Evolutionary conservation across 2,888 invertebrate species (phyloP).

Genomic region (Dasypogon diadema): DNA sequence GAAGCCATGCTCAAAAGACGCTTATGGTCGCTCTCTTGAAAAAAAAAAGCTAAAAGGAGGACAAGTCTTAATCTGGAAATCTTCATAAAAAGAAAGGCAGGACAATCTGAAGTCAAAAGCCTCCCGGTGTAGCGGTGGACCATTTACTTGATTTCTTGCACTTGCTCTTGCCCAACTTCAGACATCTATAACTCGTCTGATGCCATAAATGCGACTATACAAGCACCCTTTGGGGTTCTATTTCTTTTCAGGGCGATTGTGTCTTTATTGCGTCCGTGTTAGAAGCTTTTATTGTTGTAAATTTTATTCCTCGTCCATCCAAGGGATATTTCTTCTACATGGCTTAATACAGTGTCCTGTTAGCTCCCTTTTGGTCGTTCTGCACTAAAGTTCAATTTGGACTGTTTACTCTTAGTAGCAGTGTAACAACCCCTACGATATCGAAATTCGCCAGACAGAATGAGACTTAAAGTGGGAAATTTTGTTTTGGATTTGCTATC

Average conservation of each 20-base stretch:
- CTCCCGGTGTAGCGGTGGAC: not conserved
- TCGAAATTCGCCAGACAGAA: slow-evolving; percentile 44
- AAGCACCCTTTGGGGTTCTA: slow-evolving; percentile 3
- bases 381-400: not conserved
- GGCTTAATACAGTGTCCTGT: not conserved
- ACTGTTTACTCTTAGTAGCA: not conserved
- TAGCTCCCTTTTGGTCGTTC: not conserved
- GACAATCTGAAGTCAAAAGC: slow-evolving; percentile 8
- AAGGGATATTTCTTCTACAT: slow-evolving; percentile 29
- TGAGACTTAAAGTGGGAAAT: slow-evolving; percentile 47
- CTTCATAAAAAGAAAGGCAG: not conserved
- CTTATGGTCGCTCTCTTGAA: slow-evolving; percentile 2
- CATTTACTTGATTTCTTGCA: slow-evolving; percentile 15
- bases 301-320: slow-evolving; percentile 34
- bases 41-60: slow-evolving; percentile 5
- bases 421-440: not conserved
- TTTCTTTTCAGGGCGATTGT: slow-evolving; percentile 12
- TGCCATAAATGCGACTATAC: slow-evolving; percentile 29
- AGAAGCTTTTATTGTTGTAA: slow-evolving; percentile 40
- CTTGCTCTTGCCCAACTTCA: slow-evolving; percentile 2
- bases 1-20: slow-evolving; percentile 21
- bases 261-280: slow-evolving; percentile 28
- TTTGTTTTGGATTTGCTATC: slow-evolving; percentile 48
- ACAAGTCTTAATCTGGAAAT: slow-evolving; percentile 27
- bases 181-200: slow-evolving; percentile 24